Base-by-base conservation (phyloP, 2,888 invertebrate genomes). In the Parelbella ahira region DNA sequence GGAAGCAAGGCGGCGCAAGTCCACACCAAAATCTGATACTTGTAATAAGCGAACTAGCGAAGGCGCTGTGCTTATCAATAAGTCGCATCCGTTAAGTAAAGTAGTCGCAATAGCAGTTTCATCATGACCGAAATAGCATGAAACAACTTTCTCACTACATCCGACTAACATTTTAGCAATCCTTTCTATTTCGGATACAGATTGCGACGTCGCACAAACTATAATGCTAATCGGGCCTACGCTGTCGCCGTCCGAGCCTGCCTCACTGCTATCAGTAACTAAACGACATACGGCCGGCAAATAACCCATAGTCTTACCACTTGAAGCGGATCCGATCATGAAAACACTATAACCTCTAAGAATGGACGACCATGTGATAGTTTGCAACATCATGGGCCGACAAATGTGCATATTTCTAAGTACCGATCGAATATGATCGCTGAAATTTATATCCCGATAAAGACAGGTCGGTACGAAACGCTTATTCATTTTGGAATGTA, bases 251-350 rank as follows among this genome's bases (percentile, higher is more conserved):
- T 79, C 58, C 1, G 13, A 20, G 4, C 21, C 27, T 3, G 21
- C 15, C 1, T 60, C 54, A 12, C 66, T 60, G 15, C 64, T 68
- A 58, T 90, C 88, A 7, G 80, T 66, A 3, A 93, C 69, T 37
- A 90, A 80, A 32, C 91, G 90, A 34, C 92, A 87, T 2, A 95
- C 69, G 0, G 93, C 90, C 6, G 93, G 90, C 12, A 93, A 63
- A 61, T 93, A 94, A 0, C 92, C 91, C 57, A 92, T 70, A 0
- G 94, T 93, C 76, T 94, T 94, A 0, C 94, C 94, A 36, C 90
- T 88, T 6, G 73, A 70, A 0, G 77, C 60, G 0, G 90, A 83
- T 45, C 91, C 89, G 1, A 95, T 80, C 45, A 93, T 87, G 34
- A 93, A 89, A 0, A 92, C 74, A 48, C 93, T 91, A 30, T 90